Evolutionary conservation across 1,140 invertebrate species (phyloP).

Genomic region (Diachasmimorpha longicaudata): DNA sequence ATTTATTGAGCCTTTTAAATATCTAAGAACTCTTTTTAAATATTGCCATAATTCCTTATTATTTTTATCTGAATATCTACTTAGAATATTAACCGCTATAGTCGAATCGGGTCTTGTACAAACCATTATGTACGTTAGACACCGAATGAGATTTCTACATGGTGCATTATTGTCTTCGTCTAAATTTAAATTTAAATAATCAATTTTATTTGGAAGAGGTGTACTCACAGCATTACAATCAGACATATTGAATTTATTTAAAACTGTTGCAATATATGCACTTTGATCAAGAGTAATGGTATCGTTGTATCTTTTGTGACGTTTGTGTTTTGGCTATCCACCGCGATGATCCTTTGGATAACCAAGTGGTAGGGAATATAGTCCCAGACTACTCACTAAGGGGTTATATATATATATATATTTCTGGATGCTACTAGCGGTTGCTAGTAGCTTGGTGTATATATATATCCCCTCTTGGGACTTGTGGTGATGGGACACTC

Average conservation of each 20-base stretch:
- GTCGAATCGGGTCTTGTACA: slow-evolving; percentile 24
- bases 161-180: slow-evolving; percentile 19
- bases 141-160: slow-evolving; percentile 15
- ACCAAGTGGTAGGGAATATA: too few species aligned
- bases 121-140: slow-evolving; percentile 25
- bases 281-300: slow-evolving; percentile 22
- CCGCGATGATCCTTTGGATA: too few species aligned
- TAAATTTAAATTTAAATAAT: slow-evolving; percentile 20
- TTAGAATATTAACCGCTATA: slow-evolving; percentile 14
- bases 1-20: slow-evolving; percentile 42
- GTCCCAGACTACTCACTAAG: too few species aligned
- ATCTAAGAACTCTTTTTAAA: slow-evolving; percentile 40
- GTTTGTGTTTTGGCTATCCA: too few species aligned
- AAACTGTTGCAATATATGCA: slow-evolving; percentile 19
- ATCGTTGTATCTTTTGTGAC: background rate
- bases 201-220: slow-evolving; percentile 19
- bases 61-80: slow-evolving; percentile 29
- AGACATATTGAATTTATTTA: slow-evolving; percentile 26
- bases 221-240: slow-evolving; percentile 22
- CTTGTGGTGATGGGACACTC: too few species aligned
- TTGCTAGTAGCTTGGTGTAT: too few species aligned
- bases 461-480: too few species aligned
- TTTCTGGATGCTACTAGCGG: too few species aligned
- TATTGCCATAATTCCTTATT: slow-evolving; percentile 38
- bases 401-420: too few species aligned